Evolutionary conservation across 2,888 invertebrate genomes (phyloP).

Genomic region (Machimus rusticus): DNA sequence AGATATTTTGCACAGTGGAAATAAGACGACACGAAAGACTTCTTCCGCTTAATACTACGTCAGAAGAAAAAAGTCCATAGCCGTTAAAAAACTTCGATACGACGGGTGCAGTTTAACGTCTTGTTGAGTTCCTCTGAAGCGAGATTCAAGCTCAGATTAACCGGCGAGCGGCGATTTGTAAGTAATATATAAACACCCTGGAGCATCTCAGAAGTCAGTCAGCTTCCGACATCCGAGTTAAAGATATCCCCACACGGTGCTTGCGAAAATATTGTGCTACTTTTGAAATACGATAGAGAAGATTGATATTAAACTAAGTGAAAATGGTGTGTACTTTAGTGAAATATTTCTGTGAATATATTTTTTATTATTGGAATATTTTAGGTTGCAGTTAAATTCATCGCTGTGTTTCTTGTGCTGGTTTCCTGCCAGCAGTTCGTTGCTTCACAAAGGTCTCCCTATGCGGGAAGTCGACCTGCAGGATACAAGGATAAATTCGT

Average conservation of each 20-base stretch:
- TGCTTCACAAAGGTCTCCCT: slow-evolving; percentile 69
- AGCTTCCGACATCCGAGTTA: not conserved
- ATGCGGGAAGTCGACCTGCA: slow-evolving; percentile 68
- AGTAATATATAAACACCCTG: not conserved
- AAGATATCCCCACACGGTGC: not conserved
- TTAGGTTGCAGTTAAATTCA: slow-evolving; percentile 1
- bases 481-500: slow-evolving; percentile 68
- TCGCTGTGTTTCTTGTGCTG: not conserved
- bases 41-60: not conserved
- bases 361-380: not conserved
- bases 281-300: not conserved
- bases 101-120: not conserved
- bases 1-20: not conserved
- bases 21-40: not conserved
- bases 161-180: not conserved
- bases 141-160: not conserved
- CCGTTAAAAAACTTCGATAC: not conserved
- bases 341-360: not conserved
- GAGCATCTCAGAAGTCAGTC: not conserved
- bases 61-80: not conserved
- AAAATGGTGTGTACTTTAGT: slow-evolving; percentile 25
- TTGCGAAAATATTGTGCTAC: not conserved
- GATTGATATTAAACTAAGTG: not conserved
- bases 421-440: not conserved
- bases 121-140: not conserved